Base-by-base conservation (phyloP, 2,888 invertebrate genomes). In the Flexamia atlantica region DNA sequence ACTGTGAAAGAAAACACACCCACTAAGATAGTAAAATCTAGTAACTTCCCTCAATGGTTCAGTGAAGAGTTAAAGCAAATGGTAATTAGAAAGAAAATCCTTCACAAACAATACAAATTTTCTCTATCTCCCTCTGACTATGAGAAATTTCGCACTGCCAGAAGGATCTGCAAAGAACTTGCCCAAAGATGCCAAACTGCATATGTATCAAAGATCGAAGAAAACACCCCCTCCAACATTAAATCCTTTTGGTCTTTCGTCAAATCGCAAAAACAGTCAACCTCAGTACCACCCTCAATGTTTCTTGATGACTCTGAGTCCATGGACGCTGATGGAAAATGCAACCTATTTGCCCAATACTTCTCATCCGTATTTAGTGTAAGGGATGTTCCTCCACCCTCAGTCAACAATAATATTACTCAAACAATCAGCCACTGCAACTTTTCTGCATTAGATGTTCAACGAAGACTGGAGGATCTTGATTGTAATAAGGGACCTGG, bases 261-360 rank as follows among this genome's bases (percentile, higher is more conserved):
- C 3, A 53, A 53, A 3, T 20, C 17, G 14, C 53, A 20, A 12
- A 53, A 20, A 20, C 17, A 12, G 7, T 9, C 53, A 3, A 20
- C 20, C 12, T 20, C 53, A 20, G 4, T 53, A 20, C 53, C 53
- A 20, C 53, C 20, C n/a, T 9, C 12, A 9, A 53, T 20, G 53
- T 20, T 20, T 20, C 20, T 53, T 53, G 53, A 53, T 53, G 4
- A 5, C 17, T 9, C 20, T 3, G 20, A 20, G n/a, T 5, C 53
- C 20, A 7, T 17, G 4, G 53, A 53, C 17, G 53, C 17, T 20
- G 53, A 53, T 53, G 74, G 20, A 17, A 74, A 74, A 40, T 74
- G 74, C 25, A 46, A 74, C 9, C 74, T 74, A 17, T 74, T 74
- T 74, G 74, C 32, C 14, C 5, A 40, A 20, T n/a, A 30, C 74